Percentiles rank a stretch among this genome's conserved stretches.
These are phyloP conservation scores for Neosalanx taihuensis DNA, from an alignment of 2,797 vertebrate genomes.

Conservation along the genomic window DNA sequence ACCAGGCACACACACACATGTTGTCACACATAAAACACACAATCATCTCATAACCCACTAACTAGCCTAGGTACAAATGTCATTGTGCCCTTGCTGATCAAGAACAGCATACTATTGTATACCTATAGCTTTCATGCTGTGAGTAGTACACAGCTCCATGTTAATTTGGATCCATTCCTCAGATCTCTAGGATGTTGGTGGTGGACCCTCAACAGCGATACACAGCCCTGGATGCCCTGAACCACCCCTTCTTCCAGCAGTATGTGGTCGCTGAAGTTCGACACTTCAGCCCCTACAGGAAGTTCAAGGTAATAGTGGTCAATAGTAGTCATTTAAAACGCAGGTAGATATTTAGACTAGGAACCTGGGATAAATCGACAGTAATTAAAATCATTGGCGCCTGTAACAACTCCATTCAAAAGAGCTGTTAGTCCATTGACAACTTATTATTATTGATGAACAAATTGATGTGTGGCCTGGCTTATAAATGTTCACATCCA, in stretches of 20 bases:
- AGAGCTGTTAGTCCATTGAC: too few relatives aligned
- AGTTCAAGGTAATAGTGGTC: conserved; percentile 86
- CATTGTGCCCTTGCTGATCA: not conserved
- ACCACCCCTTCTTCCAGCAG: conserved; percentile 95
- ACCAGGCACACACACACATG: too few relatives aligned
- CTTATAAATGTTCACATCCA: not conserved
- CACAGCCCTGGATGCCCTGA: conserved; percentile 82
- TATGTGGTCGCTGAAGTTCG: conserved; percentile 90
- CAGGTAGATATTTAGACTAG: not conserved
- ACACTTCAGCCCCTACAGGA: conserved; percentile 89
- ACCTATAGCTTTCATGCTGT: not conserved
- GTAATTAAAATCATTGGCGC: too few relatives aligned
- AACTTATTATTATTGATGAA: too few relatives aligned
- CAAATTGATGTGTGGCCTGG: too few relatives aligned
- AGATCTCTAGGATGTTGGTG: conserved; percentile 92
- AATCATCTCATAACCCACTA: not conserved
- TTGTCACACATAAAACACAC: not conserved
- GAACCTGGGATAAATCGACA: not conserved
- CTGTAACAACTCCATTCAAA: too few relatives aligned
- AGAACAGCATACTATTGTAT: not conserved
- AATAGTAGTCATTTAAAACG: not conserved
- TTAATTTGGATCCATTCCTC: conserved; percentile 9
- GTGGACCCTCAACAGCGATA: conserved; percentile 82
- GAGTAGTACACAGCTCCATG: not conserved
- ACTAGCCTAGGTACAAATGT: not conserved